A percentile compares a stretch with the other conserved stretches of the same genome.
Conservation (phyloP, 1,140 invertebrate species). For the Polyergus mexicanus region DNA sequence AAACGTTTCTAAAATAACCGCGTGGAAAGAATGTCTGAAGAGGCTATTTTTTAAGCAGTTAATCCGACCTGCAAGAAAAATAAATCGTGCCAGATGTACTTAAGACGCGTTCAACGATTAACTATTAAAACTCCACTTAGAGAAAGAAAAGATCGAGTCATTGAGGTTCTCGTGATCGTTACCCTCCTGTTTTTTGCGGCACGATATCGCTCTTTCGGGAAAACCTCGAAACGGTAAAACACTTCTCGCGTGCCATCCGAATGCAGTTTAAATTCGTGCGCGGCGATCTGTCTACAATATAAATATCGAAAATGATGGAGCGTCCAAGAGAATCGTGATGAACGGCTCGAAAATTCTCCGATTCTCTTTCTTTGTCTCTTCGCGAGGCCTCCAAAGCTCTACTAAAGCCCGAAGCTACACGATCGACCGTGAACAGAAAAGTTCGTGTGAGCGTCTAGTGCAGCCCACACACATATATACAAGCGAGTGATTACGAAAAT, state of each 20-base stretch:
- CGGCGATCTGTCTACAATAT: conserved; percentile 15
- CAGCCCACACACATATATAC: not conserved
- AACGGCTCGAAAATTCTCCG: conserved; percentile 60
- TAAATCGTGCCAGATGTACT: conserved; percentile 3
- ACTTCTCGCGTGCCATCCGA: conserved; percentile 32
- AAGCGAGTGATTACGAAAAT: conserved; percentile 64
- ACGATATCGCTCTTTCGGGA: conserved; percentile 42
- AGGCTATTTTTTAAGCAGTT: not conserved
- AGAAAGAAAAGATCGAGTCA: not conserved
- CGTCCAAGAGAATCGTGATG: conserved; percentile 50
- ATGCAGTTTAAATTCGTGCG: conserved; percentile 47
- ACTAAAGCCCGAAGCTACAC: conserved; percentile 65
- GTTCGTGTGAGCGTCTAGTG: conserved; percentile 57
- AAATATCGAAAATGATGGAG: conserved; percentile 62
- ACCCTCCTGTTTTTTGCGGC: conserved; percentile 4
- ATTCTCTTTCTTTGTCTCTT: conserved; percentile 9
- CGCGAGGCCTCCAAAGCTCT: conserved; percentile 5
- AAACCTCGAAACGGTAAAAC: conserved; percentile 32
- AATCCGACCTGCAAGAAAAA: conserved; percentile 12
- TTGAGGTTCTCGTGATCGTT: conserved; percentile 16
- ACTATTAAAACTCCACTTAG: conserved; percentile 24
- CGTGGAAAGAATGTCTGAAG: not conserved
- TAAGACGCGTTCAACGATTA: not conserved
- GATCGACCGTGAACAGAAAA: conserved; percentile 70
- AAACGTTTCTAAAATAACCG: not conserved